Evolutionary conservation across 2,797 vertebrate species (phyloP).

Genomic region (Xenentodon cancila): DNA sequence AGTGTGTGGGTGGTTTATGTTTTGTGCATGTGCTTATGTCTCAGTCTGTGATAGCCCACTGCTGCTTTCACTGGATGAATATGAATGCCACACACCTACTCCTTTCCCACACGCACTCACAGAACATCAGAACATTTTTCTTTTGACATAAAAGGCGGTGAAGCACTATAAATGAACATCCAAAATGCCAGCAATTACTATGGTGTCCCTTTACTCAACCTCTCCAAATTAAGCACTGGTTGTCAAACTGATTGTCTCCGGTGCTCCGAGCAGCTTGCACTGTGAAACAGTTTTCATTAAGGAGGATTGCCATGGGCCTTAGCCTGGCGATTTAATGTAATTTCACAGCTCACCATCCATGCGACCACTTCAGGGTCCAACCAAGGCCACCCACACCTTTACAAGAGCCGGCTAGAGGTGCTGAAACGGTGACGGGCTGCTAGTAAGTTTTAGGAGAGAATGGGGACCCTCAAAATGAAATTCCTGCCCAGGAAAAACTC

Average conservation of each 20-base stretch:
- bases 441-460: slow-evolving; percentile 57
- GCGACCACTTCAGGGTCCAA: slow-evolving; percentile 64
- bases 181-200: slow-evolving; percentile 68
- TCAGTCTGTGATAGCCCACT: slow-evolving; percentile 52
- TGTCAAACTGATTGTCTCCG: slow-evolving; percentile 76
- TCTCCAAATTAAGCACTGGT: slow-evolving; percentile 65
- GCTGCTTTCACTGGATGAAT: slow-evolving; percentile 66
- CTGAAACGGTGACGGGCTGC: slow-evolving; percentile 63
- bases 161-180: slow-evolving; percentile 63
- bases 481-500: slow-evolving; percentile 67
- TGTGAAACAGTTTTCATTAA: slow-evolving; percentile 72
- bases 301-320: slow-evolving; percentile 65
- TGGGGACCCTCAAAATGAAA: slow-evolving; percentile 62
- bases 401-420: slow-evolving; percentile 61
- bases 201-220: slow-evolving; percentile 66
- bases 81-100: slow-evolving; percentile 68
- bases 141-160: slow-evolving; percentile 37
- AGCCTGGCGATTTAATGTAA: slow-evolving; percentile 69
- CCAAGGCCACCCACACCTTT: slow-evolving; percentile 68
- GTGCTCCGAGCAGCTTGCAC: slow-evolving; percentile 57
- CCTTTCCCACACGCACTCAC: slow-evolving; percentile 61
- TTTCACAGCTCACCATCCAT: slow-evolving; percentile 76
- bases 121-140: slow-evolving; percentile 58
- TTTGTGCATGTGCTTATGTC: slow-evolving; percentile 55
- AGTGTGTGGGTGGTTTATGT: slow-evolving; percentile 59